Evolutionary conservation across 2,888 invertebrate species (phyloP), one percentile per base, ranked within the genome.

Genomic region (Pachymerium ferrugineum): DNA sequence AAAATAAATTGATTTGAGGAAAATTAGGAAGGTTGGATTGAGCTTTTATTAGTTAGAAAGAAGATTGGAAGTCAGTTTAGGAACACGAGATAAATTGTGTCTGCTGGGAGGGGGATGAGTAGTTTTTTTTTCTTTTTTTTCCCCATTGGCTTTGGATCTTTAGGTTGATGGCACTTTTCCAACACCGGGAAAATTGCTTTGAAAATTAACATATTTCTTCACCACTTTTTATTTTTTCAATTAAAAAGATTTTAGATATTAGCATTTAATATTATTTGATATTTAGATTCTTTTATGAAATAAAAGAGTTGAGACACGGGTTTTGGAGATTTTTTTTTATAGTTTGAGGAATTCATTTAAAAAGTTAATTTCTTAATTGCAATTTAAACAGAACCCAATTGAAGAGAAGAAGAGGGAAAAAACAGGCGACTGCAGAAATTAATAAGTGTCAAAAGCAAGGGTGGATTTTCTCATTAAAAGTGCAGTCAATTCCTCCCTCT

Each of bases 401-500:
- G n/a, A 25, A 62, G 38, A 12, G 38, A 0, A 38, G 28, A 28
- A 25, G 22, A 16, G 10, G 22, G 16, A 19, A 62, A 62, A 22
- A 62, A 62, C 25, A 28, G 25, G 62, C 62, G 62, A 28, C 62
- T 62, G 62, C 25, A 62, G 62, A 62, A 62, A 62, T 62, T 62
- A 62, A 62, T 62, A 62, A 62, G 62, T 62, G 62, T 62, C 62
- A 62, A 62, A 62, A 62, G 62, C 62, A 62, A 62, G 62, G 62
- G 62, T 62, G 62, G 28, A 62, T 25, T 62, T 62, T 62, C 62
- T 62, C 62, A 62, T 62, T 62, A 62, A 62, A 62, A 28, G 62
- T 62, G 62, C 62, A 62, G 62, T 62, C 62, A 62, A 62, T 62
- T 28, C 28, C 28, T n/a, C 28, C 62, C 62, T 22, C 62, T 25